Evolutionary conservation across 2,888 invertebrate species (phyloP), one percentile per base, ranked within the genome.

Genomic region (Belgica antarctica): DNA sequence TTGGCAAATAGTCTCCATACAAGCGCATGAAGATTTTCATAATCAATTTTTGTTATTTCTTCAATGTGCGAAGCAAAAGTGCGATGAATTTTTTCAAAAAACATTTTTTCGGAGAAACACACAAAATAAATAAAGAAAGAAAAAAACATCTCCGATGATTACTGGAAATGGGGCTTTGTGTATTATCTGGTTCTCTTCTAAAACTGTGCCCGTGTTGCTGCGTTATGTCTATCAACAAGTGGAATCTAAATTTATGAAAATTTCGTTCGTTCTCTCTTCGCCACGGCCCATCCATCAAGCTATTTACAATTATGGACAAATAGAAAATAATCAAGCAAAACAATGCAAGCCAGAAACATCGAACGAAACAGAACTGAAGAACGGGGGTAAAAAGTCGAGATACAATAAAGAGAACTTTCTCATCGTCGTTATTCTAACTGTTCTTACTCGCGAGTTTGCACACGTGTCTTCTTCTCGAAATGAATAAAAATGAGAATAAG

Each of bases 381-480:
- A 19, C 57, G 8, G 22, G n/a, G 17, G 4, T 47, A 5, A 59
- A 27, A 57, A 10, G 15, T n/a, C 19, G 12, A 25, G 25, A 59
- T 59, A 27, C 59, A 59, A 19, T 22, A 22, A 47, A 46, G 22
- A 68, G 68, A 57, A 66, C 28, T 66, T 66, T 66, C 47, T 24
- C 66, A 47, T 47, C 28, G 28, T 17, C 47, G 5, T 61, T 57
- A n/a, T n/a, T 8, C 57, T 68, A 68, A 68, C 68, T 52, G 68
- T 68, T 68, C 24, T 59, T 22, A 10, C 65, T n/a, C 46, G 28
- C 8, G 28, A 47, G 41, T 68, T 22, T 52, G 68, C n/a, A 68
- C 68, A 68, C 68, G 68, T 68, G 68, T 68, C 68, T 66, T 47
- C 28, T 36, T 24, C 22, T 66, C 65, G 61, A 22, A 65, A n/a